Conservation (phyloP, 2,888 invertebrate species). For the Embidobia sp. region DNA sequence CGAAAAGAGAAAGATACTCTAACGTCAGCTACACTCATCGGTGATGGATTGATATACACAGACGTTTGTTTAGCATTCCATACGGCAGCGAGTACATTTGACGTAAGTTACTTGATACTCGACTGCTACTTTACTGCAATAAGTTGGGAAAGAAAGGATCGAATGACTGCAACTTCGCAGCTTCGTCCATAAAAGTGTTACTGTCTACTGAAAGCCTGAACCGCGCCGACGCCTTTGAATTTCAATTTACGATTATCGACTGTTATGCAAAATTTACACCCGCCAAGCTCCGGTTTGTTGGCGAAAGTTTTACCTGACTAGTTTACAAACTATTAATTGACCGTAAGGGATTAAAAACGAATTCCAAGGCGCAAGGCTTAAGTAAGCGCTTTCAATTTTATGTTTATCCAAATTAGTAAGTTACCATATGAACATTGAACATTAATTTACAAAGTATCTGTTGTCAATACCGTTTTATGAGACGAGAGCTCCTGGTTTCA, state of each 20-base stretch:
- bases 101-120: constrained; percentile 62
- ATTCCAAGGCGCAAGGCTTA: constrained; percentile 25
- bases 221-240: no score
- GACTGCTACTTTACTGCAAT: constrained; percentile 41
- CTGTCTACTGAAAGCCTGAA: constrained; percentile 52
- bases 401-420: constrained; percentile 51
- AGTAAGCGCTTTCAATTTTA: constrained; percentile 47
- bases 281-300: no score
- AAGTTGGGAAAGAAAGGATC: constrained; percentile 67
- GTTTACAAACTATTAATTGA: no score
- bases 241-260: no score
- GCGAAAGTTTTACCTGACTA: no score
- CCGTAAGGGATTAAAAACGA: no score
- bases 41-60: constrained; percentile 62
- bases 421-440: constrained; percentile 27
- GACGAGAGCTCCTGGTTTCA: no score
- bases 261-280: no score
- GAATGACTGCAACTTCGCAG: constrained; percentile 64
- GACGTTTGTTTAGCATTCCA: constrained; percentile 67
- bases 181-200: constrained; percentile 57
- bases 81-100: constrained; percentile 60
- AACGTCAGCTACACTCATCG: constrained; percentile 31
- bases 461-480: no score
- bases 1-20: background rate
- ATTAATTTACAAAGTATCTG: no score